Conservation (phyloP, 2,888 invertebrate genomes). For the Theretra japonica region DNA sequence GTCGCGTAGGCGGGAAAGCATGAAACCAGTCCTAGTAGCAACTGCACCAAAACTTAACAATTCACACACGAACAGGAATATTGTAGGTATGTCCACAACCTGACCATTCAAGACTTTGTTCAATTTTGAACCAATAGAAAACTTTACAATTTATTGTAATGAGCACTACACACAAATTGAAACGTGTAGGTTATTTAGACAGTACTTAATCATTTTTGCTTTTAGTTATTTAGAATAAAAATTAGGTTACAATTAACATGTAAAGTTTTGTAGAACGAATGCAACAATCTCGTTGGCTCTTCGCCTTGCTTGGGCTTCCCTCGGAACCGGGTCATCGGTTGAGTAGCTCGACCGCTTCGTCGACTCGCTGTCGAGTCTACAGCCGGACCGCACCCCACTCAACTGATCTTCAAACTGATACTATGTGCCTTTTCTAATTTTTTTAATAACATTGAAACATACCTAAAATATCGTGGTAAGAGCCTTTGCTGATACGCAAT, state of each 20-base stretch:
- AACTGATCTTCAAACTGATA: background rate
- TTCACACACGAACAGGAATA: background rate
- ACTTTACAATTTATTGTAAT: too few relatives aligned
- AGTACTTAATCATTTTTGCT: background rate
- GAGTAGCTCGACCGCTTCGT: conserved; percentile 68
- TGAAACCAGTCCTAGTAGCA: conserved; percentile 80
- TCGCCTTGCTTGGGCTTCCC: conserved; percentile 71
- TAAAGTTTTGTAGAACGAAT: conserved; percentile 28
- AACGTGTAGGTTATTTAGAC: too few relatives aligned
- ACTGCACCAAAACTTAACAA: conserved; percentile 37
- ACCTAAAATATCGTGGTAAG: too few relatives aligned
- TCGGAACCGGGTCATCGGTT: conserved; percentile 79
- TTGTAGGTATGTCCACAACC: too few relatives aligned
- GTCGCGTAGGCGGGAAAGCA: conserved; percentile 83
- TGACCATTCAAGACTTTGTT: too few relatives aligned
- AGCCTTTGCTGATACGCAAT: too few relatives aligned
- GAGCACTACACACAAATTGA: too few relatives aligned
- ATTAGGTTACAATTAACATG: background rate
- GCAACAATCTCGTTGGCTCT: conserved; percentile 49
- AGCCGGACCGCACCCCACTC: conserved; percentile 43
- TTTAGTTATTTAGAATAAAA: background rate
- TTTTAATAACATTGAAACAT: too few relatives aligned
- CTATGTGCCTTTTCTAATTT: background rate
- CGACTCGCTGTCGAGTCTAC: conserved; percentile 53
- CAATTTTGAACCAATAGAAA: too few relatives aligned